Evolutionary conservation across 37 sponge, comb jelly and placozoan species (phyloP).

Genomic region (Crambe crambe): DNA sequence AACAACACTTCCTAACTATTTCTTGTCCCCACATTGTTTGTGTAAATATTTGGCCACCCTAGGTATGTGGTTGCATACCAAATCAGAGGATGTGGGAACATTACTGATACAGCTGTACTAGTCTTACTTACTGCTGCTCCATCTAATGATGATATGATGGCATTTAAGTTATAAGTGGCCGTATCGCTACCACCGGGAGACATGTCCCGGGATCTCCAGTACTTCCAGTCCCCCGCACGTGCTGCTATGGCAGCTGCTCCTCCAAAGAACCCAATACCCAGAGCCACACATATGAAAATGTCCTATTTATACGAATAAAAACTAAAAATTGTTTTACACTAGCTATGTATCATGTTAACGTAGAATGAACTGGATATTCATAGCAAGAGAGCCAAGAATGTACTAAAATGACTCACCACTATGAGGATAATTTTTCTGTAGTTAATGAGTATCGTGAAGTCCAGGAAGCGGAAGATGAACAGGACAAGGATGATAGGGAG

Average conservation of each 20-base stretch:
- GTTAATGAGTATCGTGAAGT: background rate
- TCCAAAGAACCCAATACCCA: background rate
- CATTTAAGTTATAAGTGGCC: background rate
- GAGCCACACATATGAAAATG: background rate
- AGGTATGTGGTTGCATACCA: background rate
- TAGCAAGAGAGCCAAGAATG: too few species aligned
- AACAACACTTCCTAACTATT: too few species aligned
- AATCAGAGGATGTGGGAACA: too few species aligned
- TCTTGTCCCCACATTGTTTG: too few species aligned
- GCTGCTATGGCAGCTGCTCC: conserved; percentile 19
- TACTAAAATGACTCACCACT: too few species aligned
- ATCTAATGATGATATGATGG: background rate
- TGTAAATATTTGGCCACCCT: background rate
- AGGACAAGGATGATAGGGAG: background rate
- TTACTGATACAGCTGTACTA: too few species aligned
- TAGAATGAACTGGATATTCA: too few species aligned
- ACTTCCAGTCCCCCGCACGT: background rate
- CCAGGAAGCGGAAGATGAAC: conserved; percentile 5
- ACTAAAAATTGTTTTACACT: background rate
- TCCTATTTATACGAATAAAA: conserved; percentile 10
- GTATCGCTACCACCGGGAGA: background rate
- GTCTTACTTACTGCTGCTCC: conserved; percentile 16
- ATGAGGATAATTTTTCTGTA: background rate
- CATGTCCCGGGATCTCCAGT: background rate
- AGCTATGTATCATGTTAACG: background rate